Evolutionary conservation across 2,797 vertebrate species (phyloP), one percentile per base, ranked within the genome.

Genomic region (Myotis planiceps): DNA sequence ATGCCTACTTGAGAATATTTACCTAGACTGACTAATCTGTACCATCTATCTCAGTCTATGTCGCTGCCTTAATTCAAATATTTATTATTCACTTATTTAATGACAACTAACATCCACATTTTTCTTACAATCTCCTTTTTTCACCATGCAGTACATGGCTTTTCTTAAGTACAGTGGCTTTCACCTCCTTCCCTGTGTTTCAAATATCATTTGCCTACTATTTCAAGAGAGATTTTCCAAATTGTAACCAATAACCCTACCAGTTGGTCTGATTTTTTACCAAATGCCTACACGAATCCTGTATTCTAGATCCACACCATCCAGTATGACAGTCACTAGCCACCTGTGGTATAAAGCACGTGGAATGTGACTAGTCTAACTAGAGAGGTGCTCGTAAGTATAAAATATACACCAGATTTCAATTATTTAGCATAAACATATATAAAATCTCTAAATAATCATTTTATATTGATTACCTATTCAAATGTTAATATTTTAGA

Each of bases 1-100:
- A 92, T 42, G 49, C 27, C 80, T 87, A 66, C 16, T 60, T 75
- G 75, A 66, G n/a, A 89, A 89, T 89, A 87, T 89, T 94, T 87
- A 60, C 25, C 34, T 51, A 68, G 21, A 49, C 47, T 55, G 74
- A 95, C 68, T 83, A 71, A 89, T 82, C 34, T 68, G 29, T 14
- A 8, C 51, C 13, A 65, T 32, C 5, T 58, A 63, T 92, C 45
- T n/a, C 19, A 71, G n/a, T 79, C 39, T 39, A 53, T 88, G 71
- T n/a, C 29, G 69, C 3, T 29, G 7, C 9, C 53, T 76, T 45
- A 81, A 81, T 60, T 86, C 23, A 95, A 92, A 39, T 76, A 79
- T 69, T 55, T 96, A 72, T 82, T 60, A 39, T 51, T 90, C 23
- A 94, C 29, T 68, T 49, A 63, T 23, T 93, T 74, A 88, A 47